Conservation (phyloP, 2,888 invertebrate genomes). For the Trachelus tabidus region DNA sequence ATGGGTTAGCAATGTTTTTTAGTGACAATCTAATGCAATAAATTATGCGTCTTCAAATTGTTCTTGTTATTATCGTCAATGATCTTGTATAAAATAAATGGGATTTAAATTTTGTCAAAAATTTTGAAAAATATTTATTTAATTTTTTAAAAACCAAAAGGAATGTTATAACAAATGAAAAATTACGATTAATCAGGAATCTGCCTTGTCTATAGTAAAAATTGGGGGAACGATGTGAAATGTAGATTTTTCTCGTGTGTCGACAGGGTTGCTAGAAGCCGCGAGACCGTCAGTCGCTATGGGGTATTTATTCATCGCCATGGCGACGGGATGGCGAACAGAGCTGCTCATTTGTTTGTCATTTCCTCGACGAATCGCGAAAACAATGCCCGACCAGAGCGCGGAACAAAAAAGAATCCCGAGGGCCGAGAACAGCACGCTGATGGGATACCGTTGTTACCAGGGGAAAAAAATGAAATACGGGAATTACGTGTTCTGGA, state of each 20-base stretch:
- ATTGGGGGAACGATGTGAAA: background rate
- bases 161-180: too few relatives aligned
- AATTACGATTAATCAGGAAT: too few relatives aligned
- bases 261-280: background rate
- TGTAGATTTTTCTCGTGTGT: constrained; percentile 2
- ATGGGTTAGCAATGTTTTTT: background rate
- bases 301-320: constrained; percentile 12
- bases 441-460: constrained; percentile 47
- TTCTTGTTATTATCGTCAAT: background rate
- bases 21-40: background rate
- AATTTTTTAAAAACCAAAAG: too few relatives aligned
- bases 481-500: constrained; percentile 60
- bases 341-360: constrained; percentile 63
- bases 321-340: constrained; percentile 31
- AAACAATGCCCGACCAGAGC: constrained; percentile 26
- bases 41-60: background rate
- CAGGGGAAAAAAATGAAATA: constrained; percentile 41
- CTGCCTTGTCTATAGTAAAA: background rate
- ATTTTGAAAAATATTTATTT: background rate
- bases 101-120: background rate
- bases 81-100: background rate
- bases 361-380: constrained; percentile 55
- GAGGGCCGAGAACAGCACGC: constrained; percentile 22
- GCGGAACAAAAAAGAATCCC: constrained; percentile 15
- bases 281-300: background rate